Evolutionary conservation across 2,888 invertebrate genomes (phyloP).

Genomic region (Ichneumoninae sp.): DNA sequence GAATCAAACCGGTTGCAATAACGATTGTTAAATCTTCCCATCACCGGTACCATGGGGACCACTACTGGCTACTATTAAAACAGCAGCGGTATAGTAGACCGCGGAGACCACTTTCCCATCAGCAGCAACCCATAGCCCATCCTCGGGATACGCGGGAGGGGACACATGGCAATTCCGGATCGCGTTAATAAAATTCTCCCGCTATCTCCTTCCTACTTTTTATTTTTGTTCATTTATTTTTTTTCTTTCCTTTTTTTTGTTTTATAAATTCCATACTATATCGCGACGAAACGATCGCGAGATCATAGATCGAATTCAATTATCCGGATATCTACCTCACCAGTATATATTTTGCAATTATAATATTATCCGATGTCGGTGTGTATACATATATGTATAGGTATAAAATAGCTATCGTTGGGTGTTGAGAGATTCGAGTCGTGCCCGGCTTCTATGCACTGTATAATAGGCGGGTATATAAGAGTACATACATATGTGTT

Average conservation of each 20-base stretch:
- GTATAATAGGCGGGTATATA: constrained; percentile 17
- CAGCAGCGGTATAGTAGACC: constrained; percentile 16
- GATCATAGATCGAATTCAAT: constrained; percentile 66
- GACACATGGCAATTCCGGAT: background rate
- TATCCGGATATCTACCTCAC: constrained; percentile 61
- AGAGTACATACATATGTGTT: constrained; percentile 11
- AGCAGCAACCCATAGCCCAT: background rate
- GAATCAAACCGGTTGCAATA: constrained; percentile 67
- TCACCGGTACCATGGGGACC: constrained; percentile 23
- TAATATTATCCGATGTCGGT: constrained; percentile 59
- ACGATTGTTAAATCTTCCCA: constrained; percentile 56
- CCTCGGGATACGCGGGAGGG: background rate
- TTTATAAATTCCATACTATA: constrained; percentile 15
- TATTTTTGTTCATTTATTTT: background rate
- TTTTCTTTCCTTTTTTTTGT: constrained; percentile 12
- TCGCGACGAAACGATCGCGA: constrained; percentile 54
- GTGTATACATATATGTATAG: constrained; percentile 6
- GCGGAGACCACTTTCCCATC: constrained; percentile 38
- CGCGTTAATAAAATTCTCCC: constrained; percentile 14
- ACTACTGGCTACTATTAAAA: constrained; percentile 32
- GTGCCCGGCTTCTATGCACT: constrained; percentile 48
- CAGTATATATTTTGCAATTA: constrained; percentile 66
- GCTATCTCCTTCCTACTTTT: constrained; percentile 17
- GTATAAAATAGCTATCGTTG: constrained; percentile 53
- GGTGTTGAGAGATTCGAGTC: constrained; percentile 57